phyloP scores from a whole-genome alignment of 2,797 vertebrate species.

The Rhynchotus rufescens region DNA sequence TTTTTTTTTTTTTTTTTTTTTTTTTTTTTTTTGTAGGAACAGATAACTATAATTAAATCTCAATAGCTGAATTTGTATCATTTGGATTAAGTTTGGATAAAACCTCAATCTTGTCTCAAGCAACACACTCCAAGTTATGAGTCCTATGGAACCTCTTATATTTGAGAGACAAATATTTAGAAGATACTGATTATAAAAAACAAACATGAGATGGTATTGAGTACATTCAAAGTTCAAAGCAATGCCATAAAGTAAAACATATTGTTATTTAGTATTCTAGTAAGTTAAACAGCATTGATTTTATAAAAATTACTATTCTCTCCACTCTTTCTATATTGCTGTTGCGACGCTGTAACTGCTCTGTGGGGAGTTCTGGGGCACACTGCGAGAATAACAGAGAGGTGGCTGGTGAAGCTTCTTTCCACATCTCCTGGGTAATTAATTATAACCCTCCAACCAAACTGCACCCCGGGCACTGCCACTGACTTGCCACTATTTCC shows the following conservation, averaged over 20 bases:
- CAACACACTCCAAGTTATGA: no score
- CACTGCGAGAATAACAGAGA: neutral
- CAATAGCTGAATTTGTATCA: no score
- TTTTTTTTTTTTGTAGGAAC: no score
- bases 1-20: no score
- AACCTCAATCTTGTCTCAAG: no score
- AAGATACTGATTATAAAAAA: neutral
- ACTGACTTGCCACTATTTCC: neutral
- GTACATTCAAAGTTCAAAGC: neutral
- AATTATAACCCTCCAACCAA: neutral
- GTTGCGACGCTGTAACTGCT: neutral
- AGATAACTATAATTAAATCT: no score
- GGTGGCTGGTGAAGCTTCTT: neutral
- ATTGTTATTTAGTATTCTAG: neutral
- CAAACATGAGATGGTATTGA: neutral
- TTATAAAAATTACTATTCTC: neutral
- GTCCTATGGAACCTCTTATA: no score
- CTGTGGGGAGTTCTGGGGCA: neutral
- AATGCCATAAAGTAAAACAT: neutral
- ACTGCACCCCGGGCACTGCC: neutral
- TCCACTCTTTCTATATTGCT: neutral
- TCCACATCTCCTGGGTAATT: constrained; percentile 6
- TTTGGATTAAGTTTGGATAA: no score
- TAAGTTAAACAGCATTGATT: no score
- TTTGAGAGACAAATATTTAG: no score